Evolutionary conservation across 2,797 vertebrate genomes (phyloP).

Genomic region (Odontamblyopus lacepedii): DNA sequence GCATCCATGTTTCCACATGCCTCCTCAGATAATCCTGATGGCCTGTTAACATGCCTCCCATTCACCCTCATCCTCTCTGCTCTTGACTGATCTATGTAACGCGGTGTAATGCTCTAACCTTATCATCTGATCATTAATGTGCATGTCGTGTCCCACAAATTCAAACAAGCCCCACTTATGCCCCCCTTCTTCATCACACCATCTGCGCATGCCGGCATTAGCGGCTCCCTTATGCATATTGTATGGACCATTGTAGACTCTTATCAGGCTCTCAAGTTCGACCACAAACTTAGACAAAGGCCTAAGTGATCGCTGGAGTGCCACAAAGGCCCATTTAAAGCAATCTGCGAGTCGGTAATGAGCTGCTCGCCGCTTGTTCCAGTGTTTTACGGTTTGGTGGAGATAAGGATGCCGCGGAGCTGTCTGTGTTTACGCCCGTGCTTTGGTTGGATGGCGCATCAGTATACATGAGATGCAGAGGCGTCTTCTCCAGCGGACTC

Average conservation of each 20-base stretch:
- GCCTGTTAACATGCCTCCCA: background rate
- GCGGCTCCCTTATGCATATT: constrained; percentile 35
- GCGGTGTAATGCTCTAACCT: background rate
- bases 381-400: constrained; percentile 34
- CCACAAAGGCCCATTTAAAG: constrained; percentile 45
- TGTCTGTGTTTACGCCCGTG: constrained; percentile 37
- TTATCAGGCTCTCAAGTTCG: constrained; percentile 45
- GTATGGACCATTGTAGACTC: constrained; percentile 28
- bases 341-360: constrained; percentile 32
- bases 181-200: constrained; percentile 13
- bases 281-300: constrained; percentile 30
- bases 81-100: background rate
- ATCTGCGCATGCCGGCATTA: constrained; percentile 29
- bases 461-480: constrained; percentile 55
- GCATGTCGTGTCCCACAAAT: constrained; percentile 10
- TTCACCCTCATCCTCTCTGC: background rate
- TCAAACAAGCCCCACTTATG: constrained; percentile 1
- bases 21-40: background rate
- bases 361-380: constrained; percentile 38
- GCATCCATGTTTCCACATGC: background rate
- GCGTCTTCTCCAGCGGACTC: constrained; percentile 46
- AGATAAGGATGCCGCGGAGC: constrained; percentile 8
- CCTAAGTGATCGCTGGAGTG: constrained; percentile 38
- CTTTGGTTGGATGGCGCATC: constrained; percentile 26
- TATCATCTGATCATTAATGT: constrained; percentile 13